These are phyloP conservation scores for Diglossa cyanea DNA, from an alignment of 2,797 vertebrate species.

Conservation along the genomic window DNA sequence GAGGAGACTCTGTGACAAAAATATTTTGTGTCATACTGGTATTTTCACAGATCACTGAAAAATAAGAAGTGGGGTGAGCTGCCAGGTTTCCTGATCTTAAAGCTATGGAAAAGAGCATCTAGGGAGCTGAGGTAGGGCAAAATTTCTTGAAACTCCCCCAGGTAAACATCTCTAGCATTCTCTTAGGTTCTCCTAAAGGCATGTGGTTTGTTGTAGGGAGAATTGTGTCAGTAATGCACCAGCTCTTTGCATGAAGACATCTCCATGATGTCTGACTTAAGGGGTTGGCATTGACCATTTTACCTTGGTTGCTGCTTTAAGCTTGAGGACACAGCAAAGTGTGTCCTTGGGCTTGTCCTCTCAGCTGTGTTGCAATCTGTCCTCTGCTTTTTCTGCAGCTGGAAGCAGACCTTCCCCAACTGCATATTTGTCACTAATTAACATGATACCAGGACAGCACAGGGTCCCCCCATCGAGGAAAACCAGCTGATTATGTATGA, in stretches of 20 bases:
- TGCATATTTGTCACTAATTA: background rate
- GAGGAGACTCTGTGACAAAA: background rate
- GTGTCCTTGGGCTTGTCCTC: background rate
- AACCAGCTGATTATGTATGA: background rate
- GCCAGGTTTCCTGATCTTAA: background rate
- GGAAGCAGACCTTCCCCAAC: background rate
- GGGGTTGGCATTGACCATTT: rapidly evolving
- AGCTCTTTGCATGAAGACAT: background rate
- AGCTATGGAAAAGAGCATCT: background rate
- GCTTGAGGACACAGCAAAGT: background rate
- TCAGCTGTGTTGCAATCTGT: background rate
- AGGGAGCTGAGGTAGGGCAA: background rate
- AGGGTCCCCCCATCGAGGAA: background rate
- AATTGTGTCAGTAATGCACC: background rate
- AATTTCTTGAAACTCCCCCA: background rate
- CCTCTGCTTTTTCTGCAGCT: background rate
- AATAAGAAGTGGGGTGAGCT: background rate
- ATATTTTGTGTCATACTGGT: background rate
- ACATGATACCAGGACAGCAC: background rate
- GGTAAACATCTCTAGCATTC: background rate
- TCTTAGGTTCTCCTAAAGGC: background rate
- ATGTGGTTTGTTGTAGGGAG: background rate
- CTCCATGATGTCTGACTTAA: background rate
- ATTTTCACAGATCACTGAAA: background rate
- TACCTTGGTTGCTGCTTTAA: background rate